Base-by-base conservation (phyloP, 1,140 invertebrate genomes). In the Trichoplusia ni region DNA sequence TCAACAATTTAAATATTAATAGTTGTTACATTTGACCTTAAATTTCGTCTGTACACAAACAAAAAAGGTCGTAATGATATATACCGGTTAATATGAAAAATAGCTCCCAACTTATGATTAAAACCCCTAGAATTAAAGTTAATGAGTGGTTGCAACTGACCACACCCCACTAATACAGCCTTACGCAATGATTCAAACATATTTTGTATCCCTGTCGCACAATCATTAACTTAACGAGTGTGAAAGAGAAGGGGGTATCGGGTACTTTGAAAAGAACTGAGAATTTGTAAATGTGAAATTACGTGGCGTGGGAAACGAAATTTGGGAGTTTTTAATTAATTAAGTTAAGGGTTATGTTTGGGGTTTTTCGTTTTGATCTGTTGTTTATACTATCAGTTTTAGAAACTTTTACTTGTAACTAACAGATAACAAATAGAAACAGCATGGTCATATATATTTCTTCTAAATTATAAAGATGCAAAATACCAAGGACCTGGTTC, bases 141-240 rank as follows among this genome's bases (percentile, higher is more conserved):
- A 86, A 86, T 86, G 69, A 84, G 74, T 59, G 77, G 82, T 75
- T 84, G 56, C 60, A 49, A 67, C 37, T 44, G 37, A 71, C 77
- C 77, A 81, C 82, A 75, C 82, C 84, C 71, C 54, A 67, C 74
- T 82, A 84, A 84, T 86, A 75, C 60, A 44, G 56, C 61, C 69
- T 81, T 80, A 70, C 42, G 69, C 73, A 75, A 72, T 65, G 71
- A 77, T 70, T 80, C 67, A 79, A 75, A 74, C 74, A 61, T 59
- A 53, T 66, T 67, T 60, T 64, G 21, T 49, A 21, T 75, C 63
- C 44, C 47, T 73, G 65, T 77, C 71, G 64, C 23, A 63, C 74
- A 38, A 60, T 7, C 8, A 18, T 6, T 8, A 14, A 31, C 9
- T 2, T n/a, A 11, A 13, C 33, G 44, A 25, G 42, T 14, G 21